Conservation (phyloP, 2,113 vertebrate genomes). For the Mustelus asterias region DNA sequence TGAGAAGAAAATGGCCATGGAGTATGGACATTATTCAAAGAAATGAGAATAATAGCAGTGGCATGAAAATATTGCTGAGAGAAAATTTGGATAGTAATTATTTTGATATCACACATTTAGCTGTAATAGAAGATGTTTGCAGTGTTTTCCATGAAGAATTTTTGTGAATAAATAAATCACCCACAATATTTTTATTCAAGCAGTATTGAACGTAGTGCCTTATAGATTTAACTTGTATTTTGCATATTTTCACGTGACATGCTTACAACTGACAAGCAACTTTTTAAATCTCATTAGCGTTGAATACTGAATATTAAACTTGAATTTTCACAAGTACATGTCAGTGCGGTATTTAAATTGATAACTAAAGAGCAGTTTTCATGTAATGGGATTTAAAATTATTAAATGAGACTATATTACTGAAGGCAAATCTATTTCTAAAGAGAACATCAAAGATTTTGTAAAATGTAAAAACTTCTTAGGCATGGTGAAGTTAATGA, state of each 20-base stretch:
- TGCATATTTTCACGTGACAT: slow-evolving; percentile 34
- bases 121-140: slow-evolving; percentile 40
- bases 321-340: slow-evolving; percentile 1
- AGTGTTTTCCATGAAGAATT: slow-evolving; percentile 21
- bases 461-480: background rate
- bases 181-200: slow-evolving; percentile 22
- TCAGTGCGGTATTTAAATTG: slow-evolving; percentile 1
- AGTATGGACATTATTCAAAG: slow-evolving; percentile 91
- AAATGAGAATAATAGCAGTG: slow-evolving; percentile 87
- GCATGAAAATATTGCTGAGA: slow-evolving; percentile 77
- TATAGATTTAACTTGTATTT: background rate
- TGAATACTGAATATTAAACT: slow-evolving; percentile 4
- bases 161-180: slow-evolving; percentile 35
- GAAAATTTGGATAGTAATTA: slow-evolving; percentile 81
- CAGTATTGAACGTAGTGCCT: background rate
- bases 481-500: background rate
- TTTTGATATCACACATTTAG: slow-evolving; percentile 67
- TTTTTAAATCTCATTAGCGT: background rate
- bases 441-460: background rate
- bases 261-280: background rate
- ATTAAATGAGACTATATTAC: background rate
- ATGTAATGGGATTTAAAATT: slow-evolving; percentile 21
- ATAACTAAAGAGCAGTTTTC: slow-evolving; percentile 26
- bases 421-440: background rate
- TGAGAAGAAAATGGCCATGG: slow-evolving; percentile 71